Evolutionary conservation across 2,797 vertebrate species (phyloP).

Genomic region (Lepus townsendii): DNA sequence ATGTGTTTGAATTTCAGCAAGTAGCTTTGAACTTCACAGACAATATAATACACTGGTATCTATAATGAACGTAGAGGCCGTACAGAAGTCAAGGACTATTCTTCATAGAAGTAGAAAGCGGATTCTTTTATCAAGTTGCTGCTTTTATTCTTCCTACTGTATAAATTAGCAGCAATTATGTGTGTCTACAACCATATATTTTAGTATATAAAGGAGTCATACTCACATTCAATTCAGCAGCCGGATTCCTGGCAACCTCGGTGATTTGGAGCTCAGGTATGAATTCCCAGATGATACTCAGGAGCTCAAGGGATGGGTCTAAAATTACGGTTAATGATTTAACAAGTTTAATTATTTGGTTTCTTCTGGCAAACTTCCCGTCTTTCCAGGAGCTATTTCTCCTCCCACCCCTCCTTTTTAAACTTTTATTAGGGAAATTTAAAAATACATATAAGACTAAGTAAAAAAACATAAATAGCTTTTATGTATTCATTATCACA

Average conservation of each 20-base stretch:
- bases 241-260: conserved; percentile 42
- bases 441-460: conserved; percentile 1
- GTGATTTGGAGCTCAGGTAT: conserved; percentile 49
- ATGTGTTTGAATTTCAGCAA: conserved; percentile 29
- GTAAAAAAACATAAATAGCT: neutral
- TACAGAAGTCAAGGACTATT: conserved; percentile 30
- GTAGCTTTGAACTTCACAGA: neutral
- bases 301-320: conserved; percentile 48
- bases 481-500: neutral
- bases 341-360: conserved; percentile 67
- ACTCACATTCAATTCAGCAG: conserved; percentile 2
- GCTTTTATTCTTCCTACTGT: conserved; percentile 20
- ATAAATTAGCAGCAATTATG: conserved; percentile 50
- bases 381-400: neutral
- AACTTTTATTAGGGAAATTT: neutral
- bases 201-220: neutral
- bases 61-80: neutral
- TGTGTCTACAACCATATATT: neutral
- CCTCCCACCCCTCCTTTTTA: neutral
- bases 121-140: conserved; percentile 49
- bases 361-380: conserved; percentile 68
- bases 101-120: conserved; percentile 45
- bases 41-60: neutral
- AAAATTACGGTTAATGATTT: conserved; percentile 75
- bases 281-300: conserved; percentile 44